phyloP scores from a whole-genome alignment of 2,797 vertebrate species.

The Valencia hispanica region DNA sequence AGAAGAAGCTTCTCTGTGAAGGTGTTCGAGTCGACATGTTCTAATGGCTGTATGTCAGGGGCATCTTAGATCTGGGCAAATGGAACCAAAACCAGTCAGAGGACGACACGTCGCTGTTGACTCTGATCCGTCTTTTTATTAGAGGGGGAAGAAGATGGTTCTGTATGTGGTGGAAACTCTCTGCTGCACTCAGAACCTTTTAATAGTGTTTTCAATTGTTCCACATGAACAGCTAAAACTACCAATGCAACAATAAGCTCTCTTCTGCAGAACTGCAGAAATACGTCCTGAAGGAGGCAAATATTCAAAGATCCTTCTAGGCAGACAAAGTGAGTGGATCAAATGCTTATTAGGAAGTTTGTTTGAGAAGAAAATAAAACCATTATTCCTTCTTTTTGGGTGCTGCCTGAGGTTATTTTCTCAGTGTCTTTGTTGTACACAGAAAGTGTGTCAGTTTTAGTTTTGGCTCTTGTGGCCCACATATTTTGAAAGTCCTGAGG shows the following conservation, averaged over 20 bases:
- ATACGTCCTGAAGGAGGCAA: conserved; percentile 35
- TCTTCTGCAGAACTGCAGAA: conserved; percentile 16
- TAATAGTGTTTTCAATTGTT: not conserved
- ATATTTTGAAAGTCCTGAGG: conserved; percentile 24
- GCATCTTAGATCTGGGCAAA: conserved; percentile 1
- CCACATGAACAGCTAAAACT: not conserved
- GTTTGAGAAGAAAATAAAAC: conserved; percentile 27
- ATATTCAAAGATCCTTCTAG: conserved; percentile 17
- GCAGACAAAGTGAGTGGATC: conserved; percentile 34
- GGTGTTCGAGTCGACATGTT: conserved; percentile 5
- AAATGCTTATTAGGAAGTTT: conserved; percentile 56
- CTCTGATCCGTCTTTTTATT: conserved; percentile 5
- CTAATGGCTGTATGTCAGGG: not conserved
- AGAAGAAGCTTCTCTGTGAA: conserved; percentile 35
- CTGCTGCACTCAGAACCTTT: not conserved
- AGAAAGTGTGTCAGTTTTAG: conserved; percentile 37
- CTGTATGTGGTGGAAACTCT: not conserved
- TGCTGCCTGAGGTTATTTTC: conserved; percentile 34
- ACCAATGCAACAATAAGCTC: not conserved
- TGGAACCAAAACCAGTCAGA: not conserved
- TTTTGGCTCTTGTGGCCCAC: conserved; percentile 34
- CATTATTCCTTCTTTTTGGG: conserved; percentile 31
- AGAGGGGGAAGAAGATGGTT: not conserved
- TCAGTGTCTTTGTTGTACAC: conserved; percentile 35
- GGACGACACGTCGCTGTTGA: not conserved